phyloP scores from a whole-genome alignment of 2,797 vertebrate species.

The Aplochiton taeniatus region DNA sequence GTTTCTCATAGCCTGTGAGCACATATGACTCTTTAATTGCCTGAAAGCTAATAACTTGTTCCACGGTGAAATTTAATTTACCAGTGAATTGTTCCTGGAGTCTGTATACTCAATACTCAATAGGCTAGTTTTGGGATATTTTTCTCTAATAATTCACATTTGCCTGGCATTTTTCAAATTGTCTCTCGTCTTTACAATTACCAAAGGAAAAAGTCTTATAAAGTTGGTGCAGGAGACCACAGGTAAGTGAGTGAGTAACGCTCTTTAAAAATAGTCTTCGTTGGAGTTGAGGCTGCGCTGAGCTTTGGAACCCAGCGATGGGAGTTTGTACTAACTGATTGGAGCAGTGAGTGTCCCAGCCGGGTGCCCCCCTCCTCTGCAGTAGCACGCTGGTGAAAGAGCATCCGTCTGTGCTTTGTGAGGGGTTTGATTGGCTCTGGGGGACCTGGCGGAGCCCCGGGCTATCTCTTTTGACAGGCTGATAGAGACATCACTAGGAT shows the following conservation, averaged over 20 bases:
- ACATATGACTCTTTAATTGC: constrained; percentile 10
- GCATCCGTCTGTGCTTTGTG: constrained; percentile 80
- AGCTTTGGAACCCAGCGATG: constrained; percentile 57
- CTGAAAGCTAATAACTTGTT: not conserved
- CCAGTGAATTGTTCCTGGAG: too few relatives aligned
- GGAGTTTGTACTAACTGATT: constrained; percentile 67
- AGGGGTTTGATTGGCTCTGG: constrained; percentile 83
- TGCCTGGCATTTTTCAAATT: too few relatives aligned
- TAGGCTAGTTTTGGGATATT: too few relatives aligned
- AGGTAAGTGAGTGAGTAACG: constrained; percentile 23
- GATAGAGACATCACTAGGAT: constrained; percentile 85
- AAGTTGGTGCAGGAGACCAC: constrained; percentile 21
- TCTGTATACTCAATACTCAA: too few relatives aligned
- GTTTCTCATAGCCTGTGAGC: constrained; percentile 2
- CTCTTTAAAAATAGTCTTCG: constrained; percentile 51
- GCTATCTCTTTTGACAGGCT: constrained; percentile 85
- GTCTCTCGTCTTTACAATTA: too few relatives aligned
- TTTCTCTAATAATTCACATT: too few relatives aligned
- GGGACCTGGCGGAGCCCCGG: constrained; percentile 79
- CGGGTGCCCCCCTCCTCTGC: constrained; percentile 55
- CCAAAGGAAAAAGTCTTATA: not conserved
- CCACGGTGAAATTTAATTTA: not conserved
- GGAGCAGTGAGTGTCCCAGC: constrained; percentile 61
- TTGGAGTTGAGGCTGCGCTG: constrained; percentile 47
- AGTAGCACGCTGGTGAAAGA: constrained; percentile 78